phyloP scores from a whole-genome alignment of 2,113 vertebrate species.

The Calyptommatus sinebrachiatus region DNA sequence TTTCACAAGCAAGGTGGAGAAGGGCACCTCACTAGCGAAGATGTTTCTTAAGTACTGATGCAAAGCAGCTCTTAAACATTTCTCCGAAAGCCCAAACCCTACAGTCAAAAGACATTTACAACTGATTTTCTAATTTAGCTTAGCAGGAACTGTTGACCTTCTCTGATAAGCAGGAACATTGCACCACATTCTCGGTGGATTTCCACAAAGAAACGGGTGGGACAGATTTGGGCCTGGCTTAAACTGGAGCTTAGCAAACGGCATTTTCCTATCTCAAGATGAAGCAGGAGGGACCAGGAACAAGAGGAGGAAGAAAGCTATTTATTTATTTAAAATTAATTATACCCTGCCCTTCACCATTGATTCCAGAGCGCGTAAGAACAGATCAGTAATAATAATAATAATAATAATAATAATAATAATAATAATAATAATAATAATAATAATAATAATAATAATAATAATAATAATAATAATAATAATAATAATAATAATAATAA shows the following conservation, averaged over 20 bases:
- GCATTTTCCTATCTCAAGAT: not conserved
- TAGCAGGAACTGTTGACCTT: not conserved
- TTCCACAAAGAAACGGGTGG: not conserved
- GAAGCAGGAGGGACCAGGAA: not conserved
- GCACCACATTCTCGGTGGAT: not conserved
- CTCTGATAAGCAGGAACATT: not conserved
- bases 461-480: too few relatives aligned
- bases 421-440: too few relatives aligned
- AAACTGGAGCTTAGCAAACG: not conserved
- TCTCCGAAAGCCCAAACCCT: not conserved
- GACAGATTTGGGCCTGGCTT: not conserved
- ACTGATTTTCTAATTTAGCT: not conserved
- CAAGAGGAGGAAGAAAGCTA: rapidly evolving
- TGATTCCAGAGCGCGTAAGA: too few relatives aligned
- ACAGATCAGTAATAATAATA: too few relatives aligned
- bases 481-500: too few relatives aligned
- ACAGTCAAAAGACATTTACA: too few relatives aligned
- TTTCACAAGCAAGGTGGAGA: not conserved
- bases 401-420: too few relatives aligned
- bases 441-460: too few relatives aligned
- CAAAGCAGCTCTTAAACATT: not conserved
- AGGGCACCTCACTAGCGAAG: not conserved
- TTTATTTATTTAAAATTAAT: too few relatives aligned
- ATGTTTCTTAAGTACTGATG: not conserved
- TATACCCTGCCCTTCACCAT: too few relatives aligned